A percentile compares a stretch with the other conserved stretches of the same genome.
These are phyloP conservation scores for Acleris emargana DNA, from an alignment of 2,888 invertebrate species.

Conservation along the genomic window DNA sequence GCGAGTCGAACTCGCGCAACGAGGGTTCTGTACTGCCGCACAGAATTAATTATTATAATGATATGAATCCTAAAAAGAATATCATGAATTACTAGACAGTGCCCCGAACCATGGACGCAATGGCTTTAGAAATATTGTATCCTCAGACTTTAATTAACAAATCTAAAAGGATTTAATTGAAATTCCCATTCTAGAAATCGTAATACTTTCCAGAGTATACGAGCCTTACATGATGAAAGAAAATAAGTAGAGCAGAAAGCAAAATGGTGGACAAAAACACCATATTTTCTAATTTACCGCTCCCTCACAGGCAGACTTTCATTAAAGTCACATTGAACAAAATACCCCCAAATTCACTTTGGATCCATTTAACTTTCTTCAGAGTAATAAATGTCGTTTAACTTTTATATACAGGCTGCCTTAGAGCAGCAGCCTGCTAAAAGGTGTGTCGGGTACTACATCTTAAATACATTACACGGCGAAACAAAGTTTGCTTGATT, in stretches of 20 bases:
- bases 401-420: slow-evolving; percentile 43
- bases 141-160: too few relatives aligned
- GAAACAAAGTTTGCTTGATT: slow-evolving; percentile 15
- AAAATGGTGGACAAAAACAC: slow-evolving; percentile 14
- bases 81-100: too few relatives aligned
- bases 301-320: slow-evolving; percentile 17
- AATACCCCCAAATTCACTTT: slow-evolving; percentile 41
- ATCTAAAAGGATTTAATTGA: too few relatives aligned
- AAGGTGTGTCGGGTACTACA: slow-evolving; percentile 15
- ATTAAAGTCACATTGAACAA: slow-evolving; percentile 36
- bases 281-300: slow-evolving; percentile 28
- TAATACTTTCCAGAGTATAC: too few relatives aligned
- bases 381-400: slow-evolving; percentile 42
- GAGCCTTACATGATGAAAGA: neutral
- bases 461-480: slow-evolving; percentile 11
- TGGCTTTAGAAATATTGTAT: too few relatives aligned
- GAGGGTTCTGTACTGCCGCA: too few relatives aligned
- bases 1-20: too few relatives aligned
- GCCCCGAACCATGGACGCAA: too few relatives aligned
- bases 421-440: slow-evolving; percentile 30
- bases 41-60: too few relatives aligned
- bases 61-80: too few relatives aligned
- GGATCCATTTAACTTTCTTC: slow-evolving; percentile 43
- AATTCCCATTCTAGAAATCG: too few relatives aligned
- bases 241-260: slow-evolving; percentile 5